These are phyloP conservation scores for Gallinago paraguaiae DNA, from an alignment of 2,113 vertebrate species.

Conservation along the genomic window DNA sequence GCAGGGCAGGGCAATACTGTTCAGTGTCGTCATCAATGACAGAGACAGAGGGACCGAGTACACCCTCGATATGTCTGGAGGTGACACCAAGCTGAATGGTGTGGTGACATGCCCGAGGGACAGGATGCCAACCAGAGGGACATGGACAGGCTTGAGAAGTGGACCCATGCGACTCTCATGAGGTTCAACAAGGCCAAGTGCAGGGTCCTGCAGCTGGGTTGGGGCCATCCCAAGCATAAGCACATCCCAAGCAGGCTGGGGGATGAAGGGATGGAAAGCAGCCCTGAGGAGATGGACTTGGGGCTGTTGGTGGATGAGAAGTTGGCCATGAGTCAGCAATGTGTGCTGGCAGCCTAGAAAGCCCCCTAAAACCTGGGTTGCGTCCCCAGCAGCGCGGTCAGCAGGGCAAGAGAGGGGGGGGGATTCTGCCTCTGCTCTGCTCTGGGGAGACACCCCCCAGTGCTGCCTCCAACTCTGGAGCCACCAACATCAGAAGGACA, in stretches of 20 bases:
- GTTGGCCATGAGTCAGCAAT: neutral
- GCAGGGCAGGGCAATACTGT: neutral
- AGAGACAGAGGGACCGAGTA: neutral
- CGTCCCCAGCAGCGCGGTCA: neutral
- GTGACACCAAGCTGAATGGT: neutral
- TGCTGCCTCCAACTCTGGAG: neutral
- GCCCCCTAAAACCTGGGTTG: neutral
- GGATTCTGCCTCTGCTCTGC: neutral
- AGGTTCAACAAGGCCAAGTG: neutral
- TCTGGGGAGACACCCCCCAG: neutral
- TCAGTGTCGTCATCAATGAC: neutral
- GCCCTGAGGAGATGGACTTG: neutral
- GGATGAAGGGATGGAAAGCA: neutral
- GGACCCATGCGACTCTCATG: neutral
- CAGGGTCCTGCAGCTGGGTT: neutral
- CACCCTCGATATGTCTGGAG: neutral
- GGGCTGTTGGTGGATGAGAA: neutral
- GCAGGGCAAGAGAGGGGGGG: neutral
- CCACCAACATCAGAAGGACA: neutral
- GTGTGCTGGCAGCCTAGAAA: neutral
- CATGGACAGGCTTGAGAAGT: neutral
- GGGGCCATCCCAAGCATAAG: neutral
- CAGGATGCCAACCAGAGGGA: neutral
- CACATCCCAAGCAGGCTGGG: neutral
- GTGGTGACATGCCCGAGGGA: neutral